Evolutionary conservation across 53 echinoderm and acorn worm genomes (phyloP), one percentile per base, ranked within the genome.

Genomic region (Hippasteria phrygiana): DNA sequence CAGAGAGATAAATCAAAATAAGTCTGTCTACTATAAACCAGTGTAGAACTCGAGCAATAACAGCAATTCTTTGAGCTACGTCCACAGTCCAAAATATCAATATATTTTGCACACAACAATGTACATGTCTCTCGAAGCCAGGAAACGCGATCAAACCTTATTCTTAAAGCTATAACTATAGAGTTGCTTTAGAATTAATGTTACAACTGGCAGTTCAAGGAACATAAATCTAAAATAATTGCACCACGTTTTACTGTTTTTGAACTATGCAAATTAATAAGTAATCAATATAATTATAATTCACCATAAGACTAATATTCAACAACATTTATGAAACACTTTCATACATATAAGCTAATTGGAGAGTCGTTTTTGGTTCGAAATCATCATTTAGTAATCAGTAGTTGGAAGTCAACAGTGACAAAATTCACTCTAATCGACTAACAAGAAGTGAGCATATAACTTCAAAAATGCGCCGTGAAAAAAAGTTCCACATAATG

Each of bases 171-270:
- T n/a, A n/a, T n/a, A n/a, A n/a, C n/a, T n/a, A n/a, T n/a, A n/a
- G n/a, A n/a, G n/a, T n/a, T n/a, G n/a, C n/a, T 10, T 14, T 48
- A 7, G 48, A 48, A 35, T 67, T 37, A 67, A 65, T 17, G 9
- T 37, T 41, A 62, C 62, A 20, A 56, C 41, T 32, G 79, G 79
- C 36, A 79, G 56, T 37, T 42, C 6, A 16, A 10, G 32, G 22
- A 78, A 79, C 56, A 62, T 24, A 56, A 62, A 73, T 79, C 55
- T 56, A 55, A 79, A 36, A 79, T 26, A 62, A 79, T 79, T 79
- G 79, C 79, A 79, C 79, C 59, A 24, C n/a, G 56, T 10, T 24
- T 79, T 79, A 79, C 79, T 79, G 79, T 62, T 79, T 74, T 42
- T 76, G 29, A 76, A 46, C 33, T 12, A 40, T 78, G 37, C 35